Base-by-base conservation (phyloP, 53 echinoderm and acorn worm species). In the Echinometra lucunter region DNA sequence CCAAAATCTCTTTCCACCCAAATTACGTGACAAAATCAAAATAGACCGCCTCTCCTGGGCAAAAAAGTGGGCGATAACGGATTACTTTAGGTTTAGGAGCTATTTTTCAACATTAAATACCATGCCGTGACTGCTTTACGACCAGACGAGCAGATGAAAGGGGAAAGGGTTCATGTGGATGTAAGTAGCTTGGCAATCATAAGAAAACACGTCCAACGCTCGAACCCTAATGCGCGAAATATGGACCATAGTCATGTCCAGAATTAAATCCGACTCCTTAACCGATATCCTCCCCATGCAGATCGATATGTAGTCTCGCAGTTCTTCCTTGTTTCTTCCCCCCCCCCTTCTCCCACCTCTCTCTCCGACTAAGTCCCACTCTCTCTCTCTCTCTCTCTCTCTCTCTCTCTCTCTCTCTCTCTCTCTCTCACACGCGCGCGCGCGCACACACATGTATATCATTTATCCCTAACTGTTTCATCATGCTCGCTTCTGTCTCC, bases 181-280 rank as follows among this genome's bases (percentile, higher is more conserved):
- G 42, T 63, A 40, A 78, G 13, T 78, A 42, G 78, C 38, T 23
- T 40, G 78, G 9, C 78, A 19, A 78, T 78, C 42, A 78, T 38
- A 38, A 42, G n/a, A 78, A 40, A 42, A 42, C 78, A 78, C 78
- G 78, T 78, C 21, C 42, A 40, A 38, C 19, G 21, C 78, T 78
- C 18, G 42, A 78, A 19, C 38, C 78, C 19, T 78, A 72, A 40
- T 78, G 78, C 78, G 78, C 13, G 17, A 23, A 78, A 78, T 78
- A 40, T 78, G 78, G 78, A 78, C 78, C 78, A 78, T 35, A 38
- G 78, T 30, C 78, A 78, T 78, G 78, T 11, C 19, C 78, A 78
- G 78, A 78, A 78, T 78, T 78, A 78, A 78, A 78, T 78, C 78
- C 38, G 78, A 78, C 38, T 78, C 78, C 78, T 78, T 78, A 78